A percentile compares a stretch with the other conserved stretches of the same genome.
phyloP scores from a whole-genome alignment of 2,113 vertebrate genomes.

The Bombycilla garrulus region DNA sequence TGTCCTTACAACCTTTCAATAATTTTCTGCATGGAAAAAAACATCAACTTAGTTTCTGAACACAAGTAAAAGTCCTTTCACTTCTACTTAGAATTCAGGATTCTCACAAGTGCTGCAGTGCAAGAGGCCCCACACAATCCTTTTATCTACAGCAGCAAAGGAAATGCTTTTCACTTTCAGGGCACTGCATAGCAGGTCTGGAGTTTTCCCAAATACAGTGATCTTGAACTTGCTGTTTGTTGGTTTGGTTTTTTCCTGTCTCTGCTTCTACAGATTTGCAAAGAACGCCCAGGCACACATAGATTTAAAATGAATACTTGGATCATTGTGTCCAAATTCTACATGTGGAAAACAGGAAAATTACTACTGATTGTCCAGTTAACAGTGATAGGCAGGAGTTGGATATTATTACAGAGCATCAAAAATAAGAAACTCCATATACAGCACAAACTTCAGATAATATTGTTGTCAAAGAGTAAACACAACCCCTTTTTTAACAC shows the following conservation, averaged over 20 bases:
- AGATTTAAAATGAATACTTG: not conserved
- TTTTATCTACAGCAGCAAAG: not conserved
- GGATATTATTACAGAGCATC: not conserved
- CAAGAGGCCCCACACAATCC: not conserved
- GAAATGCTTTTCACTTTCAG: not conserved
- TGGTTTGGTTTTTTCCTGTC: not conserved
- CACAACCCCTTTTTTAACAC: not conserved
- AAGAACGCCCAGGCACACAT: not conserved
- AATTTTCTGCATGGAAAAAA: conserved; percentile 71
- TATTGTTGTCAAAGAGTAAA: not conserved
- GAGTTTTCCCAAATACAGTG: not conserved
- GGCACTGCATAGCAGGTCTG: not conserved
- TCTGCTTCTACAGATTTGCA: not conserved
- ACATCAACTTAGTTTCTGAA: conserved; percentile 25
- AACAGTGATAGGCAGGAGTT: not conserved
- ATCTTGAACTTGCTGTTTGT: not conserved
- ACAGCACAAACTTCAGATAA: not conserved
- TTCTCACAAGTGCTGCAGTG: conserved; percentile 3
- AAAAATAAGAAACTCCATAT: not conserved
- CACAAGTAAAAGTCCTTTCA: conserved; percentile 58
- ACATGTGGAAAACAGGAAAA: not conserved
- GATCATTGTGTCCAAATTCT: not conserved
- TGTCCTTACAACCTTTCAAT: conserved; percentile 60
- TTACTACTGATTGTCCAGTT: not conserved
- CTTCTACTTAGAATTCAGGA: conserved; percentile 59